Base-by-base conservation (phyloP, 2,888 invertebrate genomes). In the Eugnorisma glareosa region DNA sequence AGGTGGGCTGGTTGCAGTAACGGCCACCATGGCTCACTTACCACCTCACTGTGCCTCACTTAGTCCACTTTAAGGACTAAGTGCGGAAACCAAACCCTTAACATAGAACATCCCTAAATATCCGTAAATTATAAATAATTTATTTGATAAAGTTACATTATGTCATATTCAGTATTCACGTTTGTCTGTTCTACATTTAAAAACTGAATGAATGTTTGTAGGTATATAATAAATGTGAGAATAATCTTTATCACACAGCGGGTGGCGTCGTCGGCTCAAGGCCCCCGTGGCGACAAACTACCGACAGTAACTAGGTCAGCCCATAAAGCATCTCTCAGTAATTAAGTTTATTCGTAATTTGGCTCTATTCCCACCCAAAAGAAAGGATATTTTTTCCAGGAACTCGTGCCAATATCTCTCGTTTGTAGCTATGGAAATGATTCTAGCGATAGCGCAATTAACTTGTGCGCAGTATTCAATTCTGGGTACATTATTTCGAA, bases 331-430 rank as follows among this genome's bases (percentile, higher is more conserved):
- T 83, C 61, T 61, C 66, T 1, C 18, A 68, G 63, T 83, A 83
- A 82, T 82, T 82, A 83, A 74, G 63, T 82, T 79, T 74, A 68
- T 54, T 61, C 67, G 59, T 79, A 83, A 83, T 83, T 83, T 83
- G 83, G 74, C 82, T 74, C 63, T 21, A 51, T 59, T 66, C 51
- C 63, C 51, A 70, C 28, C n/a, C 13, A 59, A 48, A 28, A 71
- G 2, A 68, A 51, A 31, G 31, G n/a, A 18, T 69, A 24, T 35
- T 73, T 63, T 77, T 73, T 73, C 24, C 28, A 73, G 66, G 0
- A 54, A 43, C 28, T 61, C 24, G 24, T 72, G 68, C 77, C 64
- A 81, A 77, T 71, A 81, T 40, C 10, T 68, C 40, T 18, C 4
- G 18, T 67, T 73, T 35, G 10, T 51, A 59, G 40, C 11, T 48